Evolutionary conservation across 2,113 vertebrate genomes (phyloP).

Genomic region (Pterophyllum scalare): DNA sequence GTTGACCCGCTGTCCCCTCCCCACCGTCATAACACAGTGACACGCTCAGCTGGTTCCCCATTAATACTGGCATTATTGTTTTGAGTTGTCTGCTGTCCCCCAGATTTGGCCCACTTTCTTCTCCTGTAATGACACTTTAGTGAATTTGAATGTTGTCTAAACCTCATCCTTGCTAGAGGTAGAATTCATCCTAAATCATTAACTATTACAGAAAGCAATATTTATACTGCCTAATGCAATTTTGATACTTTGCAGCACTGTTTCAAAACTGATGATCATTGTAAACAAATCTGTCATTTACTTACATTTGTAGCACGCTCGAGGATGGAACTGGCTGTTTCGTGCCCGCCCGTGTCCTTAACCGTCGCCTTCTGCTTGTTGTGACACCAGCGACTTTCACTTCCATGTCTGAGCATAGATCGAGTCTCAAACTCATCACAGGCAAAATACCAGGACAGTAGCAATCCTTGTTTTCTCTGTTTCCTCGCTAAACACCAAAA

Average conservation of each 20-base stretch:
- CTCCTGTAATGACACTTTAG: conserved; percentile 6
- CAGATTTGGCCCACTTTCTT: conserved; percentile 24
- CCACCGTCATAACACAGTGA: conserved; percentile 65
- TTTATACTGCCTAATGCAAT: not conserved
- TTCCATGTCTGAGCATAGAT: conserved; percentile 67
- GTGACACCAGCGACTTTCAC: conserved; percentile 67
- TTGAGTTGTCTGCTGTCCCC: conserved; percentile 22
- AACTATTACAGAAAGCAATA: not conserved
- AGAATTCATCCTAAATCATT: conserved; percentile 20
- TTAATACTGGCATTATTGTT: conserved; percentile 61
- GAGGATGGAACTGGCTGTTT: not conserved
- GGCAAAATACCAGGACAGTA: conserved; percentile 57
- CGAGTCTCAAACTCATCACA: conserved; percentile 4
- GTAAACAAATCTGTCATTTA: not conserved
- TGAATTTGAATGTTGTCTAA: conserved; percentile 14
- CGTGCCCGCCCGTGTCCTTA: not conserved
- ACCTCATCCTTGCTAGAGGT: conserved; percentile 2
- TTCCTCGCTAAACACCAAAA: conserved; percentile 53
- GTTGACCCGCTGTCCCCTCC: conserved; percentile 43
- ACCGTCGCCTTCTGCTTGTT: conserved; percentile 33
- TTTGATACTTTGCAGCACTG: too few species aligned
- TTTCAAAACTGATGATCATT: not conserved
- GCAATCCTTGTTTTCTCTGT: conserved; percentile 63
- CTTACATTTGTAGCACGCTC: conserved; percentile 36
- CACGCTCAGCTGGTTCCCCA: conserved; percentile 55